A percentile compares a stretch with the other conserved stretches of the same genome.
These are phyloP conservation scores for Polypedilum vanderplanki DNA, from an alignment of 1,140 invertebrate species.

Conservation along the genomic window DNA sequence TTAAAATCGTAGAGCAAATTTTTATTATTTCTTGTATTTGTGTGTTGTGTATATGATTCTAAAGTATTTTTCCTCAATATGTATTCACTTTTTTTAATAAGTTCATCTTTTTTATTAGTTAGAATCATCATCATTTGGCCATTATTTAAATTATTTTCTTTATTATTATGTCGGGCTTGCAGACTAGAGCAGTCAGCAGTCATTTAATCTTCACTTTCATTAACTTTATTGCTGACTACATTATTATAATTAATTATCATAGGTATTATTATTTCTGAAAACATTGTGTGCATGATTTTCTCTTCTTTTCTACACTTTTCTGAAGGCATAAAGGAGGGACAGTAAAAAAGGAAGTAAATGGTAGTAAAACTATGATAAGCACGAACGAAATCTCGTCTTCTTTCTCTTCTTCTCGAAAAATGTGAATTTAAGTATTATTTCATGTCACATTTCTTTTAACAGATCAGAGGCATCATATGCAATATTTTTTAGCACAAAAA, in stretches of 20 bases:
- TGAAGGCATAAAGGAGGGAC: too few species aligned
- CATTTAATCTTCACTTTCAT: not conserved
- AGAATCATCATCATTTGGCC: conserved; percentile 11
- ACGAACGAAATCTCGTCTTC: too few species aligned
- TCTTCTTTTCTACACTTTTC: too few species aligned
- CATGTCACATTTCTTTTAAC: too few species aligned
- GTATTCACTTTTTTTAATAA: not conserved
- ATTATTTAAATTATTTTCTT: not conserved
- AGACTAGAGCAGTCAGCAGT: not conserved
- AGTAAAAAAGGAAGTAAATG: too few species aligned
- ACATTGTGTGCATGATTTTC: not conserved
- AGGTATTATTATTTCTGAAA: not conserved
- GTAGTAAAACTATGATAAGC: too few species aligned
- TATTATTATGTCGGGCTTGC: not conserved
- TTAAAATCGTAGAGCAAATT: not conserved
- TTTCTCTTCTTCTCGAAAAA: too few species aligned
- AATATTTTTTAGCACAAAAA: too few species aligned
- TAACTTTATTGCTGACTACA: not conserved
- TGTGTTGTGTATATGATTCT: conserved; percentile 11
- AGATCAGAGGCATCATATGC: too few species aligned
- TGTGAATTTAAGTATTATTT: too few species aligned
- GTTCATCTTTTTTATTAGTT: not conserved
- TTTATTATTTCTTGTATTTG: not conserved
- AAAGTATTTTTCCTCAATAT: not conserved
- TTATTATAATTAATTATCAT: conserved; percentile 9